Evolutionary conservation across 2,113 vertebrate genomes (phyloP).

Genomic region (Dinomys branickii): DNA sequence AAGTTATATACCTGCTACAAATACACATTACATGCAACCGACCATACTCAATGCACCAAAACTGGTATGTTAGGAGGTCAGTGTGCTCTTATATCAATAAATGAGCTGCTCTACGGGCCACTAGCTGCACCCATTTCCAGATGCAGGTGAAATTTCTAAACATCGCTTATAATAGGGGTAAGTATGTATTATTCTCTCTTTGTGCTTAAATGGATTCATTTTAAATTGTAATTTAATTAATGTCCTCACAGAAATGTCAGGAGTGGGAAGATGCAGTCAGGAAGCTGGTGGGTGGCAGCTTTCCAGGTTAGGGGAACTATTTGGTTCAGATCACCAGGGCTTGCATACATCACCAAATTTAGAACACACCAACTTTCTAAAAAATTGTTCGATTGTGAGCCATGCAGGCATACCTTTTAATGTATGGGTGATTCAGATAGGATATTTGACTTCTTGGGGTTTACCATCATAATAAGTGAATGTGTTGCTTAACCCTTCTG

Average conservation of each 20-base stretch:
- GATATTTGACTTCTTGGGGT: not conserved
- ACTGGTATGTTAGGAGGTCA: not conserved
- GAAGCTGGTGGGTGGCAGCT: rapidly evolving
- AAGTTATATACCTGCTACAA: not conserved
- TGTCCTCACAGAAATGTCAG: not conserved
- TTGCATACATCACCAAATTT: not conserved
- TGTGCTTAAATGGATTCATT: not conserved
- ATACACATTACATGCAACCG: not conserved
- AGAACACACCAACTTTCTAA: not conserved
- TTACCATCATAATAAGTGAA: not conserved
- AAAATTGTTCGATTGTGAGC: not conserved
- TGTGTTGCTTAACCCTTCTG: not conserved
- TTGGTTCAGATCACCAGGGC: not conserved
- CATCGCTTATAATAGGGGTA: not conserved
- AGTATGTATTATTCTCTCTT: not conserved
- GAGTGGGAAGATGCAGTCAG: not conserved
- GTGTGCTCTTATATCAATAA: not conserved
- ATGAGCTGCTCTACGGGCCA: not conserved
- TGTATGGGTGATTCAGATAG: not conserved
- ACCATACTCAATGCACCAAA: not conserved
- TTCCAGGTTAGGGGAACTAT: not conserved
- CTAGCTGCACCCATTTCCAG: not conserved
- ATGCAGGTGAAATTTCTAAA: not conserved
- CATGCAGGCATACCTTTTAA: not conserved
- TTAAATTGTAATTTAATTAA: slow-evolving; percentile 12